Percentiles rank a stretch among this genome's conserved stretches.
phyloP scores from a whole-genome alignment of 2,113 vertebrate genomes.

The Tylochromis polylepis region DNA sequence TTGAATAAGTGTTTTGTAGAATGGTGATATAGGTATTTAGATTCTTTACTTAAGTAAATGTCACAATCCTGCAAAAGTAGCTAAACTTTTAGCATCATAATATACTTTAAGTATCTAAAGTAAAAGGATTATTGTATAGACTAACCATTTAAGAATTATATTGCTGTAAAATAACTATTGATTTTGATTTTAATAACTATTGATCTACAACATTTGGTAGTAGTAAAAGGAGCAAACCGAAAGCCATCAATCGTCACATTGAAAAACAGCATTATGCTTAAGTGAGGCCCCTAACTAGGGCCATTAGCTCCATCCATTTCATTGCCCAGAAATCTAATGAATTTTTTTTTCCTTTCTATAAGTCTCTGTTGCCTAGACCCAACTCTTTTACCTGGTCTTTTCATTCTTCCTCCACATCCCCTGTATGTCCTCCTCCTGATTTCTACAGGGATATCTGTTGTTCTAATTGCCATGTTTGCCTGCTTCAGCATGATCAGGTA shows the following conservation, averaged over 20 bases:
- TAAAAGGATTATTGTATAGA: neutral
- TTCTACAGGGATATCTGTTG: neutral
- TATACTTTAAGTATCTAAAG: neutral
- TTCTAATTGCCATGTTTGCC: neutral
- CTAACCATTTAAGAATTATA: neutral
- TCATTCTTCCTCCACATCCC: neutral
- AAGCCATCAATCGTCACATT: neutral
- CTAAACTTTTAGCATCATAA: neutral
- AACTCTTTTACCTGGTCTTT: neutral
- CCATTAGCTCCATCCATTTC: neutral
- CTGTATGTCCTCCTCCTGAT: neutral
- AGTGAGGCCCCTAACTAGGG: neutral
- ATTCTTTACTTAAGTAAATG: neutral
- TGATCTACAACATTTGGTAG: neutral
- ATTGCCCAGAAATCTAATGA: neutral
- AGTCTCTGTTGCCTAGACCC: neutral
- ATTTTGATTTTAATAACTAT: neutral
- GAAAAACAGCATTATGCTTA: neutral
- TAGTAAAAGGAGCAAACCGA: neutral
- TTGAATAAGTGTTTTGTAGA: neutral
- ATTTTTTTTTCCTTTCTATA: accelerated
- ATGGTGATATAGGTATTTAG: neutral
- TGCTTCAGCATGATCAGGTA: neutral
- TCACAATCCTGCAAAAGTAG: neutral
- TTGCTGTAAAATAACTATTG: neutral